Conservation (phyloP, 1,140 invertebrate species). For the Bombus huntii region DNA sequence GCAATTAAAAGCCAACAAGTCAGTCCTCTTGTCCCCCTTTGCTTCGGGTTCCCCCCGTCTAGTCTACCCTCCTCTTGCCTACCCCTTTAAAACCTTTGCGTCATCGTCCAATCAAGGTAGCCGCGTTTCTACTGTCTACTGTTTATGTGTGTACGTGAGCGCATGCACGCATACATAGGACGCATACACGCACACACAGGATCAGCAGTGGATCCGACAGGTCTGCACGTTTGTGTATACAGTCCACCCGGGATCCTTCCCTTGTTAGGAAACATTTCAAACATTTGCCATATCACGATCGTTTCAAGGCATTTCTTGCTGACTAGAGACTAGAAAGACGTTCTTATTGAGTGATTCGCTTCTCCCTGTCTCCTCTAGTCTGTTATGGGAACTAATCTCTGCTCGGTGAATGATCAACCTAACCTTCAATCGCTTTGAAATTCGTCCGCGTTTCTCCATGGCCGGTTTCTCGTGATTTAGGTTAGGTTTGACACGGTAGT, state of each 20-base stretch:
- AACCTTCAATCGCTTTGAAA: background rate
- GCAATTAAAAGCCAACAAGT: slow-evolving; percentile 67
- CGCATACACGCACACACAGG: background rate
- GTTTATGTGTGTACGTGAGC: background rate
- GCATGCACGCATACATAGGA: background rate
- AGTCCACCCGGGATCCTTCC: slow-evolving; percentile 52
- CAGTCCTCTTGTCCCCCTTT: slow-evolving; percentile 25
- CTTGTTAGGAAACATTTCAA: slow-evolving; percentile 69
- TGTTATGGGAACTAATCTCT: slow-evolving; percentile 12
- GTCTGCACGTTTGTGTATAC: slow-evolving; percentile 19
- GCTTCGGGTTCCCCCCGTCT: background rate
- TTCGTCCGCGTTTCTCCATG: background rate
- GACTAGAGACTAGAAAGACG: slow-evolving; percentile 47
- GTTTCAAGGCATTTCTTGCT: slow-evolving; percentile 56
- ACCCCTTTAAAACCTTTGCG: slow-evolving; percentile 59
- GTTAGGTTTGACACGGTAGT: background rate
- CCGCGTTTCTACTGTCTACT: background rate
- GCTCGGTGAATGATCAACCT: background rate
- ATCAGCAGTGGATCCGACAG: no score
- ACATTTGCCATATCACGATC: slow-evolving; percentile 70
- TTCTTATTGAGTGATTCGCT: slow-evolving; percentile 2
- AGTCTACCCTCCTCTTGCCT: background rate
- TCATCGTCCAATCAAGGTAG: slow-evolving; percentile 66
- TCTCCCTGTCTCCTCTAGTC: background rate
- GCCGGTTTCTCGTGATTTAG: background rate